Conservation (phyloP, 2,888 invertebrate species). For the Suillia variegata region DNA sequence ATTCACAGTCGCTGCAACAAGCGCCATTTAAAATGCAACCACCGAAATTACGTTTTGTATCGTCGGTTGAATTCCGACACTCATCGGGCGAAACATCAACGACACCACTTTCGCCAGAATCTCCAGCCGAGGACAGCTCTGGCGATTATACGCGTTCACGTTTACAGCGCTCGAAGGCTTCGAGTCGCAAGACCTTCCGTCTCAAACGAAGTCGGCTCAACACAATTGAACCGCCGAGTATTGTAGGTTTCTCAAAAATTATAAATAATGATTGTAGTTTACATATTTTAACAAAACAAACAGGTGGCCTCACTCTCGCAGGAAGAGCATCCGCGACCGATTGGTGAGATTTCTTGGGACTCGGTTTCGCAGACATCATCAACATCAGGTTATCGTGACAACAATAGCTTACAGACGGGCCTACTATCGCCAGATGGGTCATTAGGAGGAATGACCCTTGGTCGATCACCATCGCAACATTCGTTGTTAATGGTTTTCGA, state of each 20-base stretch:
- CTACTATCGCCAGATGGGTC: constrained; percentile 63
- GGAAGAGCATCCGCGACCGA: constrained; percentile 46
- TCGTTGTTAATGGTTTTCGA: constrained; percentile 79
- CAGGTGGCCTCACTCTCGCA: constrained; percentile 45
- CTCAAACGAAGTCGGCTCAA: constrained; percentile 73
- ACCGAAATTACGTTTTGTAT: constrained; percentile 80
- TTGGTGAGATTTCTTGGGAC: constrained; percentile 78
- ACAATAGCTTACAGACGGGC: constrained; percentile 65
- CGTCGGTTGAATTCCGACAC: constrained; percentile 80
- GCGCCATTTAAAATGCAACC: constrained; percentile 61
- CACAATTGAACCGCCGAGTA: constrained; percentile 69
- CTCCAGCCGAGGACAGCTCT: constrained; percentile 72
- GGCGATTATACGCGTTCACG: constrained; percentile 69
- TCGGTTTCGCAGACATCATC: constrained; percentile 84
- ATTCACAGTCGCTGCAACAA: constrained; percentile 60
- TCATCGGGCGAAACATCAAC: constrained; percentile 80
- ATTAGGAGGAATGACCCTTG: constrained; percentile 70
- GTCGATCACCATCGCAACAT: constrained; percentile 76
- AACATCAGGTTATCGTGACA: constrained; percentile 82
- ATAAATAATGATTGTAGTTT: not conserved
- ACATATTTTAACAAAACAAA: not conserved
- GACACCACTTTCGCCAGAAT: constrained; percentile 76
- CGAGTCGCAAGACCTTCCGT: constrained; percentile 92
- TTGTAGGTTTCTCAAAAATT: constrained; percentile 34
- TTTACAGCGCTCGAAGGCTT: constrained; percentile 90